Conservation (phyloP, 1,140 invertebrate species). For the Prorops nasuta region DNA sequence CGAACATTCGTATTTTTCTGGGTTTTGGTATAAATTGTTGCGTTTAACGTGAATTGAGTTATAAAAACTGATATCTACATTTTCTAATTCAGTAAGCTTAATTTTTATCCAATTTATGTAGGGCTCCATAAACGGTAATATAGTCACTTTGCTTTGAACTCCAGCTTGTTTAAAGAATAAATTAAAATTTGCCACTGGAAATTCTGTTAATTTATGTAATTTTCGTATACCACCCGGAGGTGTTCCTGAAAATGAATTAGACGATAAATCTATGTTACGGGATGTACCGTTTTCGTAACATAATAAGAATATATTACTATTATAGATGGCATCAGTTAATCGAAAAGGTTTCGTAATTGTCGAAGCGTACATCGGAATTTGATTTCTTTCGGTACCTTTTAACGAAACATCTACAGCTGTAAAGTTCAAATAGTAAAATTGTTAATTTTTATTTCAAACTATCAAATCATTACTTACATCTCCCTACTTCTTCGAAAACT, state of each 20-base stretch:
- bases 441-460: neutral
- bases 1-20: conserved; percentile 30
- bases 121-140: conserved; percentile 28
- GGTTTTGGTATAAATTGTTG: conserved; percentile 35
- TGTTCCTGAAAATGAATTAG: conserved; percentile 21
- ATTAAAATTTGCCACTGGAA: conserved; percentile 26
- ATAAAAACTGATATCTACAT: conserved; percentile 30
- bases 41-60: conserved; percentile 26
- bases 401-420: conserved; percentile 38
- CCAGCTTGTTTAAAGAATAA: conserved; percentile 29
- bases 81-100: conserved; percentile 15
- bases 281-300: conserved; percentile 1
- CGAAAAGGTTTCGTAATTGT: conserved; percentile 40
- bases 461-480: conserved; percentile 31
- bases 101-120: conserved; percentile 36
- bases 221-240: conserved; percentile 10
- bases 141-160: conserved; percentile 22
- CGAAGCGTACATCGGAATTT: conserved; percentile 44
- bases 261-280: conserved; percentile 1
- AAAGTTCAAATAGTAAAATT: conserved; percentile 15
- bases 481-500: conserved; percentile 43
- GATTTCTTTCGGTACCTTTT: conserved; percentile 37
- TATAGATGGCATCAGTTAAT: conserved; percentile 32
- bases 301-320: conserved; percentile 25
- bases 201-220: conserved; percentile 28